These are phyloP conservation scores for Pecten maximus DNA, from an alignment of 2,888 invertebrate genomes.

Conservation along the genomic window DNA sequence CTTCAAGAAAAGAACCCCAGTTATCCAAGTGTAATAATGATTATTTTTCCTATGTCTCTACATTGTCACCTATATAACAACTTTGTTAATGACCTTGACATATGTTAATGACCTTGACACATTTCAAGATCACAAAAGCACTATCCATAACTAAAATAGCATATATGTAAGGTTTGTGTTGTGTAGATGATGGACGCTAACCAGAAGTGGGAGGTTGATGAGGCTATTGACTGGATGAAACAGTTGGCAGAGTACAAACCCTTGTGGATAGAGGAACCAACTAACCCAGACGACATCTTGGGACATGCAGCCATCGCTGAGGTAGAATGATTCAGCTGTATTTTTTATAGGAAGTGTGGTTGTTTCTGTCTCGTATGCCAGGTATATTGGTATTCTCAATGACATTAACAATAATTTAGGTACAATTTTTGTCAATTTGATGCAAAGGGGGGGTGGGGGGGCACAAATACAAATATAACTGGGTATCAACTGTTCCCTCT, in stretches of 20 bases:
- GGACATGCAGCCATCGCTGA: conserved; percentile 92
- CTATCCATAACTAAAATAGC: too few relatives aligned
- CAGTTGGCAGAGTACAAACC: conserved; percentile 89
- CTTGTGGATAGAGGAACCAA: conserved; percentile 96
- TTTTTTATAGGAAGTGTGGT: not conserved
- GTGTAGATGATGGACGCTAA: conserved; percentile 83
- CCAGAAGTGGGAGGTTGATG: conserved; percentile 89
- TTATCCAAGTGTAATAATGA: too few relatives aligned
- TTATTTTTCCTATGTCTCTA: too few relatives aligned
- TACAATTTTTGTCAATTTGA: too few relatives aligned
- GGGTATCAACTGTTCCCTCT: too few relatives aligned
- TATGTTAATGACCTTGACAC: not conserved
- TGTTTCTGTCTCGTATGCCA: not conserved
- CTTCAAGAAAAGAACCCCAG: too few relatives aligned
- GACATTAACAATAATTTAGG: too few relatives aligned
- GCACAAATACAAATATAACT: too few relatives aligned
- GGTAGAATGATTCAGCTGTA: conserved; percentile 82
- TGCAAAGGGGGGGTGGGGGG: too few relatives aligned
- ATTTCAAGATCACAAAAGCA: not conserved
- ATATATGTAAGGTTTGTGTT: conserved; percentile 26
- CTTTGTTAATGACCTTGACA: too few relatives aligned
- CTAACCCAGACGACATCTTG: conserved; percentile 94
- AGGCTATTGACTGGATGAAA: conserved; percentile 94
- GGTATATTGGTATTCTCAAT: too few relatives aligned
- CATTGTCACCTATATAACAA: too few relatives aligned